Conservation (phyloP, 2,888 invertebrate genomes). For the Polylopha cassiicola region DNA sequence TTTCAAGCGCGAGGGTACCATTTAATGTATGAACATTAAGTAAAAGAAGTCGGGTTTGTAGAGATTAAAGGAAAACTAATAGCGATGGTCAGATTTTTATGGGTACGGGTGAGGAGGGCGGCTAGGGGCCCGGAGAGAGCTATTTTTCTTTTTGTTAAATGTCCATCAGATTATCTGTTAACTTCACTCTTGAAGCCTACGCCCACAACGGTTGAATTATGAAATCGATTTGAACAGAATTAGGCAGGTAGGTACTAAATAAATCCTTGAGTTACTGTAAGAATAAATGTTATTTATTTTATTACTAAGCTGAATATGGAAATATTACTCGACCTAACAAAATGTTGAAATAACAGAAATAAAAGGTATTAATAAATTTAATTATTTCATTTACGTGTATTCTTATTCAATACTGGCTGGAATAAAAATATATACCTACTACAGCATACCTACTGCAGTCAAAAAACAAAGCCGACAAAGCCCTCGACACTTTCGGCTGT, state of each 20-base stretch:
- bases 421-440: conserved; percentile 33
- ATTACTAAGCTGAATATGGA: no score
- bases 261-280: not conserved
- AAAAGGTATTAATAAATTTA: not conserved
- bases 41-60: conserved; percentile 11
- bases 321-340: no score
- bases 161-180: conserved; percentile 16
- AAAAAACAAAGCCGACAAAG: conserved; percentile 56
- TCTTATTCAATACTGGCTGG: no score
- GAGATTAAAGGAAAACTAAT: conserved; percentile 21
- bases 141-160: conserved; percentile 19
- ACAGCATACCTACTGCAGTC: conserved; percentile 39
- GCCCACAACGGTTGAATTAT: no score
- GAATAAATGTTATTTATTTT: no score
- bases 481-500: conserved; percentile 38
- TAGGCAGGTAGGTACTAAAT: no score
- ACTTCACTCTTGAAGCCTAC: no score
- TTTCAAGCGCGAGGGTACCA: no score
- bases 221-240: no score
- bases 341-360: no score
- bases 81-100: conserved; percentile 20
- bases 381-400: not conserved
- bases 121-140: conserved; percentile 7
- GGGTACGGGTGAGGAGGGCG: conserved; percentile 18
- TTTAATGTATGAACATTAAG: no score